Evolutionary conservation across 2,888 invertebrate genomes (phyloP), one percentile per base, ranked within the genome.

Genomic region (Agrochola circellaris): DNA sequence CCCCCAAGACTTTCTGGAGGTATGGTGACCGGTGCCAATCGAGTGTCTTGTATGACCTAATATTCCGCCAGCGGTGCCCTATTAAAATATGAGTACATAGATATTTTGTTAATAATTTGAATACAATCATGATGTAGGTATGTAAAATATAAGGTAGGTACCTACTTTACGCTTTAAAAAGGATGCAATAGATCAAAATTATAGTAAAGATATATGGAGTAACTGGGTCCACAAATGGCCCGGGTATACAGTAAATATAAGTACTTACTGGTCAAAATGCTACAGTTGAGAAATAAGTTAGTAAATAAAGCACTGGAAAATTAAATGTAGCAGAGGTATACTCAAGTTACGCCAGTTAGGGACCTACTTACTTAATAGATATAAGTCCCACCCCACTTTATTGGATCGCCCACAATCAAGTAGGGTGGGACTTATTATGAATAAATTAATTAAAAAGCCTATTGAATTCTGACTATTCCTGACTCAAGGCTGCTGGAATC

Each of bases 81-180:
- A 86, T 72, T 78, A 74, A 86, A 83, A 84, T 78, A 86, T 62
- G 64, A 77, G 73, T 77, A 72, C 11, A 65, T 67, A 56, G 38
- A 73, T 82, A 77, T n/a, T 66, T 65, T 45, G 34, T 34, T 26
- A 61, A 34, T 66, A 66, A 42, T 13, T 30, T 20, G 7, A 54
- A 51, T 56, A 17, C 20, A 70, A 60, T 51, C 15, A 45, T 11
- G 13, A 26, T 51, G 30, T 11, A 26, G 15, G 15, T 48, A 48
- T 20, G 48, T 20, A 6, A 5, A 34, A 48, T 34, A 17, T 17
- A 51, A n/a, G 61, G 61, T 72, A 71, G 60, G 72, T 81, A 81
- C n/a, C 17, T 38, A 26, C 26, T n/a, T n/a, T n/a, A n/a, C n/a
- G n/a, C n/a, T n/a, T 42, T 42, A 26, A 34, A 23, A 38, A 38